These are phyloP conservation scores for Cyphomyrus plagiostoma DNA, from an alignment of 2,113 vertebrate genomes.

Conservation along the genomic window DNA sequence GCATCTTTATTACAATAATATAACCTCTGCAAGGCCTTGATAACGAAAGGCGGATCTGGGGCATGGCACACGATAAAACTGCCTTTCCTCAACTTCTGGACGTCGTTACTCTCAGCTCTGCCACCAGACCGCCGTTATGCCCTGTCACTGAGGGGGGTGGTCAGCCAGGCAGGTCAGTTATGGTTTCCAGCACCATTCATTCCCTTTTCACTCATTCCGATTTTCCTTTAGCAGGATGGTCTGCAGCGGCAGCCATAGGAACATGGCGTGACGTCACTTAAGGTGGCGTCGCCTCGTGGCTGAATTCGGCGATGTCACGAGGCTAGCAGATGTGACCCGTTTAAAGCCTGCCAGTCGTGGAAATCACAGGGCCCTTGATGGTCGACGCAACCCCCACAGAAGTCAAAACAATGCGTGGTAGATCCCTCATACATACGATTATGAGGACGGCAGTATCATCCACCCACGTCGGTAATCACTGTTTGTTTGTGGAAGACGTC, in stretches of 20 bases:
- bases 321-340: not conserved
- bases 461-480: not conserved
- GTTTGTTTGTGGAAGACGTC: not conserved
- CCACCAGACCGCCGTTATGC: not conserved
- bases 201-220: not conserved
- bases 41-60: conserved; percentile 48
- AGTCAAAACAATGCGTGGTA: not conserved
- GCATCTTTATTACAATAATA: conserved; percentile 30
- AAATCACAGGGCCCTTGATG: not conserved
- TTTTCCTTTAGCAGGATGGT: not conserved
- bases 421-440: not conserved
- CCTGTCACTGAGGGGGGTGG: too few species aligned
- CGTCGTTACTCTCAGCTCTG: not conserved
- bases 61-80: conserved; percentile 42
- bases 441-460: not conserved
- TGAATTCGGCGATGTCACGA: not conserved
- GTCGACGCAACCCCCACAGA: not conserved
- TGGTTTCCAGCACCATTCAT: not conserved
- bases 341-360: not conserved
- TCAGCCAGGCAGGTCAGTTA: not conserved
- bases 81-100: conserved; percentile 19
- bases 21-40: conserved; percentile 39
- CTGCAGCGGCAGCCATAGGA: not conserved
- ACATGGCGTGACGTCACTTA: not conserved
- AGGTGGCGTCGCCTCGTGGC: not conserved